Evolutionary conservation across 2,113 vertebrate species (phyloP), one percentile per base, ranked within the genome.

Genomic region (Pterocles burchelli): DNA sequence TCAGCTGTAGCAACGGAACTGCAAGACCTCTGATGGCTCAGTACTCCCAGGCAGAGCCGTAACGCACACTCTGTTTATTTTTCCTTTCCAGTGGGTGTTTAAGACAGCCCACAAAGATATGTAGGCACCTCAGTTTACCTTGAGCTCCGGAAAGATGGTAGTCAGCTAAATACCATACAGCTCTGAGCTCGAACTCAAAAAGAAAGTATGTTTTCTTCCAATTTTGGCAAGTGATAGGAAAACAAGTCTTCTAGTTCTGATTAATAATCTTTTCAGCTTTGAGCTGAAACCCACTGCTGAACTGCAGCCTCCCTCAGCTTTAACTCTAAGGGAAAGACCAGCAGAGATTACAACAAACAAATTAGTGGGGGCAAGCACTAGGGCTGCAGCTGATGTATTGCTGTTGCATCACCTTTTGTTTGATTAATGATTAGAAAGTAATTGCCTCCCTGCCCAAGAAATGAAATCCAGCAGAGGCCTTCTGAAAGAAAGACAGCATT

Each of bases 401-500:
- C 89, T 66, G 33, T 45, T 54, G 55, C 67, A 92, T 81, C 80
- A 81, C 36, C 51, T 79, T 92, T 54, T 84, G 59, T 83, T 84
- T 94, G 84, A 92, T 77, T 77, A 77, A 41, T 46, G 43, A 95
- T 90, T 65, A 80, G 51, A 74, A 95, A 80, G 31, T 51, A 95
- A 94, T 54, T 24, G 1, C 72, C 36, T 66, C 45, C 45, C 76
- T 86, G 72, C 21, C 59, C 41, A 61, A 84, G 72, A 52, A 81
- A 77, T 43, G 17, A 86, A 86, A 95, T 66, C 63, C 75, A 45
- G 24, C 20, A 12, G 45, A 79, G 54, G 52, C 72, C 31, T 88
- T 58, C 63, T 26, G 21, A 86, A 95, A 91, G 65, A 89, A 95
- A 76, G 24, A 61, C 33, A 21, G 31, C 49, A 77, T 86, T 96